Evolutionary conservation across 2,888 invertebrate genomes (phyloP).

Genomic region (Lepeophtheirus nordmannii): DNA sequence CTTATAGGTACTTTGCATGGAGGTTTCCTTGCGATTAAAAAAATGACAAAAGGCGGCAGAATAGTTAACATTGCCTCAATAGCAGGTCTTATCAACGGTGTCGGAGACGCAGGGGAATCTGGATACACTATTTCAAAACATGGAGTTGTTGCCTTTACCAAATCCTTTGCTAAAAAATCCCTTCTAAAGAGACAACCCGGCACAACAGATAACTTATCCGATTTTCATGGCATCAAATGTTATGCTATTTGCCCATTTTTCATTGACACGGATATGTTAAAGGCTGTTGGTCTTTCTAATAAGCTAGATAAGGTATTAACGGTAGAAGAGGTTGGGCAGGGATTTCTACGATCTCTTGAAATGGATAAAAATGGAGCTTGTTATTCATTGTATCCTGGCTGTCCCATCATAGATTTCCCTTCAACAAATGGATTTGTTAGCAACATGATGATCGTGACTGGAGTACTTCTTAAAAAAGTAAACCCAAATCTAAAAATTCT

Average conservation of each 20-base stretch:
- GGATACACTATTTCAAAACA: too few relatives aligned
- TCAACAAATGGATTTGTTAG: too few relatives aligned
- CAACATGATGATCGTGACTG: too few relatives aligned
- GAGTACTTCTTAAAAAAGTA: too few relatives aligned
- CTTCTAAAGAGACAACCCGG: not conserved
- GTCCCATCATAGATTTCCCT: conserved; percentile 10
- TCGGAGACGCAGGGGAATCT: not conserved
- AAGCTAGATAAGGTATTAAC: not conserved
- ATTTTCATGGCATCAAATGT: not conserved
- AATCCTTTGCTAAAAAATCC: not conserved
- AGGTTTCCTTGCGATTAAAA: conserved; percentile 14
- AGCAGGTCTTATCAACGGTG: not conserved
- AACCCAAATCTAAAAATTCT: too few relatives aligned
- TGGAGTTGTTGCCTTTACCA: conserved; percentile 3
- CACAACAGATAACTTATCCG: not conserved
- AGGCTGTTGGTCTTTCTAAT: not conserved
- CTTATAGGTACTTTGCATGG: not conserved
- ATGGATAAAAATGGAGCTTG: conserved; percentile 18
- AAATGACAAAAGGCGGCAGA: not conserved
- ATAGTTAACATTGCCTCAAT: conserved; percentile 13
- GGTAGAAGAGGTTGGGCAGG: not conserved
- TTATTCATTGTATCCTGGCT: not conserved
- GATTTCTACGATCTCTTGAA: not conserved
- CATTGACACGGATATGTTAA: conserved; percentile 1
- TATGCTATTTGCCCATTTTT: conserved; percentile 8